A percentile compares a stretch with the other conserved stretches of the same genome.
Evolutionary conservation across 2,888 invertebrate species (phyloP).

Genomic region (Melanostoma mellinum): DNA sequence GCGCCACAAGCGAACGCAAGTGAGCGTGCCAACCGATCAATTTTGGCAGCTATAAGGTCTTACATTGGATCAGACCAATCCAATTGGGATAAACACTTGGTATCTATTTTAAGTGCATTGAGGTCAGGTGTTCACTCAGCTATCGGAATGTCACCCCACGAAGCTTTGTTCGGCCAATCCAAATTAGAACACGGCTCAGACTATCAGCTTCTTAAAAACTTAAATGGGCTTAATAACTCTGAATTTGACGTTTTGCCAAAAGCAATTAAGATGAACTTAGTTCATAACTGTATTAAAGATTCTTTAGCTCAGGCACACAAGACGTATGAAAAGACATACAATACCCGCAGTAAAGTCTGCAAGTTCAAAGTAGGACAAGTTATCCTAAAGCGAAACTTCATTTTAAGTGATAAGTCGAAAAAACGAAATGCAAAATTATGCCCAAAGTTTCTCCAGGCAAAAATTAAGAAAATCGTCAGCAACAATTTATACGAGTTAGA

Average conservation of each 20-base stretch:
- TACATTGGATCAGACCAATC: constrained; percentile 1
- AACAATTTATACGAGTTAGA: too few relatives aligned
- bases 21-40: constrained; percentile 7
- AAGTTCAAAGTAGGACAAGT: neutral
- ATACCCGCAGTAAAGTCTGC: too few relatives aligned
- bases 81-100: neutral
- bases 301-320: neutral
- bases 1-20: constrained; percentile 12
- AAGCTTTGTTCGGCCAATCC: constrained; percentile 24
- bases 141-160: constrained; percentile 25
- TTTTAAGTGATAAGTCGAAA: too few relatives aligned
- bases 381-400: constrained; percentile 5
- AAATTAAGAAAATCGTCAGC: too few relatives aligned
- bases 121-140: constrained; percentile 12
- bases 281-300: neutral
- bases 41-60: constrained; percentile 3
- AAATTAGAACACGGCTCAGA: constrained; percentile 4
- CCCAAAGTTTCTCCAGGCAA: too few relatives aligned
- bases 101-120: neutral
- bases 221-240: constrained; percentile 6
- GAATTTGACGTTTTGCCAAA: constrained; percentile 21
- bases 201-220: neutral
- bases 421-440: too few relatives aligned
- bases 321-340: neutral
- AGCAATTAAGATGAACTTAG: constrained; percentile 2